Percentiles rank a stretch among this genome's conserved stretches.
These are phyloP conservation scores for Poicephalus meyeri DNA, from an alignment of 2,113 vertebrate genomes.

Conservation along the genomic window DNA sequence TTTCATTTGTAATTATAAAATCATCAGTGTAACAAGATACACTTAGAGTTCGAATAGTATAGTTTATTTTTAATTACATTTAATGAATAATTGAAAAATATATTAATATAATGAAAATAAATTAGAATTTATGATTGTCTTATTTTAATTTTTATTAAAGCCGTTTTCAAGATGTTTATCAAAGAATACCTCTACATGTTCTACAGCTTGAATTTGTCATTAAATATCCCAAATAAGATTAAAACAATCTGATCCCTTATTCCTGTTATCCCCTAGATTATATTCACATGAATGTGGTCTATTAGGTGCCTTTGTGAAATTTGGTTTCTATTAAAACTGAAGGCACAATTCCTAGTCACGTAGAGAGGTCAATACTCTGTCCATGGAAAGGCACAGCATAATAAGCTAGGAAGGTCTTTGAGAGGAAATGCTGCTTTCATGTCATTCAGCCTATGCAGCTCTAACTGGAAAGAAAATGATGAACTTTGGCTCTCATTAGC, in stretches of 20 bases:
- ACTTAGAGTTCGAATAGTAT: background rate
- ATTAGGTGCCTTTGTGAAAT: background rate
- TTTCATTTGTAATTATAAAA: slow-evolving; percentile 63
- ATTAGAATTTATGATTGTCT: slow-evolving; percentile 18
- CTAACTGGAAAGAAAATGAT: background rate
- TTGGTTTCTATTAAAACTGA: background rate
- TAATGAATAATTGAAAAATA: slow-evolving; percentile 55
- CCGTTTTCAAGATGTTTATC: background rate
- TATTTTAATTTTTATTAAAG: slow-evolving; percentile 32
- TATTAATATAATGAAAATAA: slow-evolving; percentile 42
- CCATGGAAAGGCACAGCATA: background rate
- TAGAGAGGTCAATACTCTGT: background rate
- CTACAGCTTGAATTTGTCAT: background rate
- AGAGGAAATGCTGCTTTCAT: background rate
- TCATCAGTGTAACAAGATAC: slow-evolving; percentile 14
- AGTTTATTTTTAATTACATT: slow-evolving; percentile 25
- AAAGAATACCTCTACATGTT: background rate
- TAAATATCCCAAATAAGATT: background rate
- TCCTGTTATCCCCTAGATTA: background rate
- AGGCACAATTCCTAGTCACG: background rate
- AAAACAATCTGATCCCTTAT: background rate
- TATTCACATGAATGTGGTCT: background rate
- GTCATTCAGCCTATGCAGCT: background rate
- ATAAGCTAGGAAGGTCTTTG: background rate
- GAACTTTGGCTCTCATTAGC: background rate